phyloP scores from a whole-genome alignment of 2,113 vertebrate species.

The Ceratotherium simum region DNA sequence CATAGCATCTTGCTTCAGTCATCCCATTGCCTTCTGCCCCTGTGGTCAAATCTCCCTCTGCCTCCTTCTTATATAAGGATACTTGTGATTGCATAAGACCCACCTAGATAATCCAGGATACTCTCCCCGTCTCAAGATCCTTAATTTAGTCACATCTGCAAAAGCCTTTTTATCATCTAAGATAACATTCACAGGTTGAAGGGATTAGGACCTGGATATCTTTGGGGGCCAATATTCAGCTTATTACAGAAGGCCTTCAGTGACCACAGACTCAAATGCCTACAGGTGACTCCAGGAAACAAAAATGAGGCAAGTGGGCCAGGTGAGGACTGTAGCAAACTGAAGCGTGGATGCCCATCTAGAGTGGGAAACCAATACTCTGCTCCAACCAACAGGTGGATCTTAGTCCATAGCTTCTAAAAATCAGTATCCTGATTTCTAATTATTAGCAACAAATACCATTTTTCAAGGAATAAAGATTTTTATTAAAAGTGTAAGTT shows the following conservation, averaged over 20 bases:
- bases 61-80: background rate
- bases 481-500: background rate
- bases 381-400: background rate
- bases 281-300: background rate
- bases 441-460: background rate
- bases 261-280: background rate
- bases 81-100: background rate
- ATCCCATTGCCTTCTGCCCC: background rate
- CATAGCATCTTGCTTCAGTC: background rate
- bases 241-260: background rate
- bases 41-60: background rate
- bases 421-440: background rate
- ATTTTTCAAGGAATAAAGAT: background rate
- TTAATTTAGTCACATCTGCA: background rate
- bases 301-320: background rate
- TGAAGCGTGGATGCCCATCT: background rate
- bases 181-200: background rate
- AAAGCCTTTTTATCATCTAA: background rate
- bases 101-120: background rate
- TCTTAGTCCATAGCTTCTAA: background rate
- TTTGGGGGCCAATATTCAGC: background rate
- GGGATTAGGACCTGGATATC: background rate
- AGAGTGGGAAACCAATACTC: background rate
- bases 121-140: background rate
- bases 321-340: background rate